These are phyloP conservation scores for Acropternis orthonyx DNA, from an alignment of 2,797 vertebrate species.

Conservation along the genomic window DNA sequence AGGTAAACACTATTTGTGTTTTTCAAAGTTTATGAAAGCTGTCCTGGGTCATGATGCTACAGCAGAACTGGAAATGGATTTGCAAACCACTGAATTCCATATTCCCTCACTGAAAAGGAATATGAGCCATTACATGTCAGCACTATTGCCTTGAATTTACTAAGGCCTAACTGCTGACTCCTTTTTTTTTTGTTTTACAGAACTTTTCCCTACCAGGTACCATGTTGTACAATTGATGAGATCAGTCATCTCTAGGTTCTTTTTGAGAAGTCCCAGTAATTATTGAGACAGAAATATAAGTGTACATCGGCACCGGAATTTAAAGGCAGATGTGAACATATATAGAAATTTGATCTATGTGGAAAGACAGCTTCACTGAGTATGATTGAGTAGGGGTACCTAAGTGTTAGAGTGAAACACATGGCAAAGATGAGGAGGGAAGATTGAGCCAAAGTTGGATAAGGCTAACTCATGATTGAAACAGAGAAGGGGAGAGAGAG, in stretches of 20 bases:
- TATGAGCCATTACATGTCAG: neutral
- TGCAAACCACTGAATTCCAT: neutral
- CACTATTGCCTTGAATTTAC: neutral
- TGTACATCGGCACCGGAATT: neutral
- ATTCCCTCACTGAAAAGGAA: neutral
- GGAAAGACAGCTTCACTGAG: neutral
- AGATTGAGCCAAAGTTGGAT: neutral
- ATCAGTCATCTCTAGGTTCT: neutral
- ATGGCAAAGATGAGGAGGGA: neutral
- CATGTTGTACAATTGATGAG: neutral
- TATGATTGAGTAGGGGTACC: neutral
- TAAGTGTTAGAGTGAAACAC: neutral
- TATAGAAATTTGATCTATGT: conserved; percentile 26
- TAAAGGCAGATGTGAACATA: neutral
- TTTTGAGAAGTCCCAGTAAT: neutral
- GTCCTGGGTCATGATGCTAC: neutral
- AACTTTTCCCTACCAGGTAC: neutral
- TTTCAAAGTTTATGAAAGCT: neutral
- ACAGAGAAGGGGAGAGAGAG: neutral
- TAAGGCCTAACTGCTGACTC: neutral
- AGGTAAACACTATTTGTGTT: neutral
- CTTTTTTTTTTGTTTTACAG: neutral
- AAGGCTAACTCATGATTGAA: neutral
- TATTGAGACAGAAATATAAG: neutral
- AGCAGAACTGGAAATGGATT: neutral